Conservation (phyloP, 1,140 invertebrate species). For the Eufriesea mexicana region DNA sequence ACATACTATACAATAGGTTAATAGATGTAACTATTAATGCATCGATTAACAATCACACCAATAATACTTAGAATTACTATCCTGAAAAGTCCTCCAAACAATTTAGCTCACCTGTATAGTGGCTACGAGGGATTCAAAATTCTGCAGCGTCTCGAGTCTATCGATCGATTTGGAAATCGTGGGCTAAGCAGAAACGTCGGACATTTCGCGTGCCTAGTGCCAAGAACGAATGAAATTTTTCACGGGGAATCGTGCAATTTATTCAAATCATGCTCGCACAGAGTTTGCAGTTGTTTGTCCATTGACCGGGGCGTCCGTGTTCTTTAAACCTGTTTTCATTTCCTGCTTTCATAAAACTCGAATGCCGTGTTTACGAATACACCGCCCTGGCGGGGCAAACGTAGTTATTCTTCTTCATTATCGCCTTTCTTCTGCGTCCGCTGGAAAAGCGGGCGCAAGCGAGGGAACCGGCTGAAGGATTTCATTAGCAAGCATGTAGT, state of each 20-base stretch:
- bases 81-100: not conserved
- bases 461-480: constrained; percentile 33
- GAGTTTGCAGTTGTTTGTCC: constrained; percentile 29
- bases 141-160: too few species aligned
- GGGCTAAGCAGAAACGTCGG: not conserved
- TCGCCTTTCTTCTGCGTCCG: constrained; percentile 43
- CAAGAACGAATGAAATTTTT: constrained; percentile 20
- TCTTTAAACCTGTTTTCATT: constrained; percentile 58
- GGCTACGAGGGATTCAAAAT: not conserved
- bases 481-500: constrained; percentile 55
- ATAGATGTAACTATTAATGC: too few species aligned
- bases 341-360: constrained; percentile 45
- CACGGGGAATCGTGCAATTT: constrained; percentile 28
- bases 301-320: constrained; percentile 32
- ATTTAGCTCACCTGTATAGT: not conserved
- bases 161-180: not conserved
- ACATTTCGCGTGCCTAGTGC: not conserved
- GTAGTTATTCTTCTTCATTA: constrained; percentile 56
- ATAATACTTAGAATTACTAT: not conserved
- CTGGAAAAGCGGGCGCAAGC: not conserved
- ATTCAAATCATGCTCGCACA: constrained; percentile 34
- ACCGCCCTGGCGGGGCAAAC: constrained; percentile 29
- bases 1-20: too few species aligned
- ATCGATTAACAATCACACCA: too few species aligned
- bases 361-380: constrained; percentile 59